Base-by-base conservation (phyloP, 92 coral and sea anemone species). In the Paramuricea clavata region DNA sequence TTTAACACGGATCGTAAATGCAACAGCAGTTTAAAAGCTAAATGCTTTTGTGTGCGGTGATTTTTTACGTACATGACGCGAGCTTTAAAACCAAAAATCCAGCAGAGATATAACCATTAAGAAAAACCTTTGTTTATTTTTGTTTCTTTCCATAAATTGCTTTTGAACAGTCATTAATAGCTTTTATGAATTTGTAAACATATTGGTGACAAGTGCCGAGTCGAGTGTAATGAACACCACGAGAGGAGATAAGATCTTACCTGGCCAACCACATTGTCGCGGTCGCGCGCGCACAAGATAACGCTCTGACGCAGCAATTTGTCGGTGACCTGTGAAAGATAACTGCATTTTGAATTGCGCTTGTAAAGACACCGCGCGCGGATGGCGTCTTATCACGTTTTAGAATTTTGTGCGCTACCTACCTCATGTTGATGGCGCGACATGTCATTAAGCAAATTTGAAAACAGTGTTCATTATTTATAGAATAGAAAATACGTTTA, bases 181-280 rank as follows among this genome's bases (percentile, higher is more conserved):
- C 31, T 79, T 28, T 79, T 79, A 79, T 79, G 84, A 61, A 30
- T 59, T 79, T 79, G 84, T 79, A 79, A 79, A 79, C 84, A 79
- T 35, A 79, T 79, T 47, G 57, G 28, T 79, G 73, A 60, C 56
- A 79, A 57, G 84, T 79, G 35, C 2, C 32, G 57, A 11, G 22
- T 57, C 27, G 72, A 2, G 72, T 10, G 72, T 11, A 65, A 65
- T 26, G 62, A 19, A 54, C 62, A 54, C 62, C 27, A 19, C 3
- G 5, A 2, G 62, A 10, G 6, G 6, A 3, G 72, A 65, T 65
- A 28, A 65, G 36, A 65, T 65, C 72, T 65, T 31, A 0, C 36
- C 72, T 26, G 28, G 41, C 68, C 82, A 76, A 49, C 67, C 41
- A 27, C 68, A 28, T 28, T 41, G 13, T 68, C 12, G 67, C 82